Base-by-base conservation (phyloP, 2,797 vertebrate genomes). In the Lagocephalus sceleratus region DNA sequence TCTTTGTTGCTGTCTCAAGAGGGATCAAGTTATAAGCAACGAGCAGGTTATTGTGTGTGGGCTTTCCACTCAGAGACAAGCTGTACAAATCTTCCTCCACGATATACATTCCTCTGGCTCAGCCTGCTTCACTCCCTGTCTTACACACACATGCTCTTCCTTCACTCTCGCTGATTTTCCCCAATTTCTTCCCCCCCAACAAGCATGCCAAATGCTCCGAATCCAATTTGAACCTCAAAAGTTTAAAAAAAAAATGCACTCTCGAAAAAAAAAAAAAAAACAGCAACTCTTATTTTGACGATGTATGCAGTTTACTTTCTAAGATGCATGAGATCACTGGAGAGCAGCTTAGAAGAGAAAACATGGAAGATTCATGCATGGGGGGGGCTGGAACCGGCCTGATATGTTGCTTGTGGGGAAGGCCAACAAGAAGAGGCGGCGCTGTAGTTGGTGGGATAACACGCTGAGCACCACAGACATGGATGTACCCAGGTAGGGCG, bases 281-380 rank as follows among this genome's bases (percentile, higher is more conserved):
- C 59, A 45, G 51, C 39, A 32, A 63, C 53, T 76, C 66, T 71
- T 73, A 51, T 46, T 70, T 81, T 73, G 69, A 72, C 63, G 65
- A 61, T 70, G 66, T 76, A 73, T 76, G 77, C 79, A 83, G 86
- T 83, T 80, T 73, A 59, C 68, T 73, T 81, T 68, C 68, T 83
- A 88, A 90, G 77, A 85, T 86, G 82, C 87, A 82, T 86, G 81
- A 84, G 79, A 88, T 88, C 82, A 76, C 83, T 87, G 68, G 78
- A 71, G 74, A 87, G 84, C 64, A 74, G 82, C 73, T 78, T 35
- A 35, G 2, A 77, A 83, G 85, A 82, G 79, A 83, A 85, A 79
- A 76, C 49, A 15, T 3, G 54, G 64, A 72, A 60, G 72, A 79
- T 85, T 85, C 78, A 86, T 76, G 60, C 76, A 80, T 80, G 70